A percentile compares a stretch with the other conserved stretches of the same genome.
Conservation (phyloP, 1,140 invertebrate species). For the Amyelois transitella region DNA sequence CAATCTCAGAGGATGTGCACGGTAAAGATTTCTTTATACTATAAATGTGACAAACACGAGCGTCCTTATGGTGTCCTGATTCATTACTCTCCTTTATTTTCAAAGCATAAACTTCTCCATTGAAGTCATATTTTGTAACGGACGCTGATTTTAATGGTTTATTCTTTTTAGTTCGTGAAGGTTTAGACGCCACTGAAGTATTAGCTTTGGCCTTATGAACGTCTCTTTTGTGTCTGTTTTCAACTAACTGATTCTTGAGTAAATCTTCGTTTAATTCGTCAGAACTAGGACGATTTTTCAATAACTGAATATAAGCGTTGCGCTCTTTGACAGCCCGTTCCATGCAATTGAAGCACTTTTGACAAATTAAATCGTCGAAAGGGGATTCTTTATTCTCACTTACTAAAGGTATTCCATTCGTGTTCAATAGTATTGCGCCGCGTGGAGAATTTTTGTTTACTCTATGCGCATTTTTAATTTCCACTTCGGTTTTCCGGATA, state of each 20-base stretch:
- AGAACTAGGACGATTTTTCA: constrained; percentile 11
- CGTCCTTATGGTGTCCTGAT: constrained; percentile 15
- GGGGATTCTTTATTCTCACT: constrained; percentile 30
- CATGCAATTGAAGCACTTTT: constrained; percentile 38
- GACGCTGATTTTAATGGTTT: constrained; percentile 24
- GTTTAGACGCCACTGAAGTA: constrained; percentile 27
- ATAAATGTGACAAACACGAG: constrained; percentile 38
- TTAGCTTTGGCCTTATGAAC: background rate
- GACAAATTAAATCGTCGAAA: constrained; percentile 33
- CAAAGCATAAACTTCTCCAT: constrained; percentile 41
- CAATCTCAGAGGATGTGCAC: constrained; percentile 37
- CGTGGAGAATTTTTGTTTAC: background rate
- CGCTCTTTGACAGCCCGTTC: constrained; percentile 38
- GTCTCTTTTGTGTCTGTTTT: constrained; percentile 1
- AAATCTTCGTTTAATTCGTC: constrained; percentile 28
- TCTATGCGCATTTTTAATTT: constrained; percentile 4
- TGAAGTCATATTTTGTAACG: constrained; percentile 43
- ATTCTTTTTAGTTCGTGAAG: constrained; percentile 25
- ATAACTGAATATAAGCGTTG: constrained; percentile 19
- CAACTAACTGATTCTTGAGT: constrained; percentile 4
- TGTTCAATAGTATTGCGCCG: constrained; percentile 24
- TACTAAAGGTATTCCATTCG: constrained; percentile 12
- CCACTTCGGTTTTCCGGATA: background rate
- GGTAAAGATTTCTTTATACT: constrained; percentile 37
- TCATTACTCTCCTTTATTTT: constrained; percentile 43